Percentiles rank a stretch among this genome's conserved stretches.
Evolutionary conservation across 35 echinoderm and acorn worm genomes (phyloP).

Genomic region (Patiria miniata): DNA sequence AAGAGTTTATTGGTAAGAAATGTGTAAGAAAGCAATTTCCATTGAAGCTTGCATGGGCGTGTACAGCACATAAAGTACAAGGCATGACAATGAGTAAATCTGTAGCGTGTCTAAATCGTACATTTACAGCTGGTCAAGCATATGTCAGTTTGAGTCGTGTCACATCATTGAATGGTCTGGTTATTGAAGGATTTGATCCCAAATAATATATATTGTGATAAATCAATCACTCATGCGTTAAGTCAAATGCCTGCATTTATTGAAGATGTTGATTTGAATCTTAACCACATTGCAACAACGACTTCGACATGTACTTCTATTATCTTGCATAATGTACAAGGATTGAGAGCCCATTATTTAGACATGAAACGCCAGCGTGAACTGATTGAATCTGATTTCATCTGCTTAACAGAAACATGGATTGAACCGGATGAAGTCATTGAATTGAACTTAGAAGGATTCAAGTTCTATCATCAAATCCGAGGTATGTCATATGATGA

Average conservation of each 20-base stretch:
- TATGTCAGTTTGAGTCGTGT: conserved; percentile 54
- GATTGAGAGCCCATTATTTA: background rate
- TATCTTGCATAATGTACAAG: background rate
- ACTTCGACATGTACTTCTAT: no score
- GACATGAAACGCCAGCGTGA: background rate
- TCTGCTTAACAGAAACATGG: background rate
- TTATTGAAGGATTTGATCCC: background rate
- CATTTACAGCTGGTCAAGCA: conserved; percentile 11
- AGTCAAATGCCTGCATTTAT: background rate
- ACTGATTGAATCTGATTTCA: background rate
- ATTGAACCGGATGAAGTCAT: background rate
- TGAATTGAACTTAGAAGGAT: background rate
- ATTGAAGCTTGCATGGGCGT: conserved; percentile 2
- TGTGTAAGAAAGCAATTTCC: background rate
- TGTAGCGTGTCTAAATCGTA: conserved; percentile 21
- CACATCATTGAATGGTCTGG: conserved; percentile 17
- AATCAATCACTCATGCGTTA: background rate
- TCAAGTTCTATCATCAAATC: background rate
- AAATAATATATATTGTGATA: conserved; percentile 1
- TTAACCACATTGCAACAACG: no score
- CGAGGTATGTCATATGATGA: background rate
- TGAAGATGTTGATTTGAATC: background rate
- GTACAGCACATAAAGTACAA: conserved; percentile 34
- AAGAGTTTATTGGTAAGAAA: background rate
- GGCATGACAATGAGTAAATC: conserved; percentile 36